Conservation (phyloP, 2,797 vertebrate species). For the Sylvilagus floridanus region DNA sequence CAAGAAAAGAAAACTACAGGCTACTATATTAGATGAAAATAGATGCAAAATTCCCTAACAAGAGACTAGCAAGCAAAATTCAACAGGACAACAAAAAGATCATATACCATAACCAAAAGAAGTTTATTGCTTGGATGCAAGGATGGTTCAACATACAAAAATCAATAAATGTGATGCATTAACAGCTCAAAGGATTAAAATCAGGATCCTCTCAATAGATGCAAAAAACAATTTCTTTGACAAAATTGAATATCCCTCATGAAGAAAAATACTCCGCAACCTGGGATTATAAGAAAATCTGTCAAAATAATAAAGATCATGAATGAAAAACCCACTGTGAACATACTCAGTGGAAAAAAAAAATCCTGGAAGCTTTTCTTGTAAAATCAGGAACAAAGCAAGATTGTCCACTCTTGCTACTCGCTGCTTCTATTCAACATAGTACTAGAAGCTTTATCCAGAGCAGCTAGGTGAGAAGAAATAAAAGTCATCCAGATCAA, state of each 20-base stretch:
- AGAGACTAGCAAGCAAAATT: background rate
- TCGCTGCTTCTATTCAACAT: background rate
- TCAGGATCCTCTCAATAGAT: background rate
- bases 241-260: background rate
- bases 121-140: background rate
- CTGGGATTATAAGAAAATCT: background rate
- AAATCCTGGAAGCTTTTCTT: background rate
- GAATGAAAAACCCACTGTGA: background rate
- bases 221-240: background rate
- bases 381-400: background rate
- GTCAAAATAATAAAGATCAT: background rate
- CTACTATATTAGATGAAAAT: background rate
- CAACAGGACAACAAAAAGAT: background rate
- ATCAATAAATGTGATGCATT: background rate
- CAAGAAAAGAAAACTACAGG: background rate
- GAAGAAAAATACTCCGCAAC: background rate
- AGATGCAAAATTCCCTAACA: background rate
- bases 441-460: background rate
- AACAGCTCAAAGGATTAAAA: background rate
- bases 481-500: background rate
- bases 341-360: background rate
- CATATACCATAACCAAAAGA: background rate
- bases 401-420: background rate
- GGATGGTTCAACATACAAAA: background rate
- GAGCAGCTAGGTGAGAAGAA: background rate